Conservation (phyloP, 2,113 vertebrate genomes). For the Heptranchias perlo region DNA sequence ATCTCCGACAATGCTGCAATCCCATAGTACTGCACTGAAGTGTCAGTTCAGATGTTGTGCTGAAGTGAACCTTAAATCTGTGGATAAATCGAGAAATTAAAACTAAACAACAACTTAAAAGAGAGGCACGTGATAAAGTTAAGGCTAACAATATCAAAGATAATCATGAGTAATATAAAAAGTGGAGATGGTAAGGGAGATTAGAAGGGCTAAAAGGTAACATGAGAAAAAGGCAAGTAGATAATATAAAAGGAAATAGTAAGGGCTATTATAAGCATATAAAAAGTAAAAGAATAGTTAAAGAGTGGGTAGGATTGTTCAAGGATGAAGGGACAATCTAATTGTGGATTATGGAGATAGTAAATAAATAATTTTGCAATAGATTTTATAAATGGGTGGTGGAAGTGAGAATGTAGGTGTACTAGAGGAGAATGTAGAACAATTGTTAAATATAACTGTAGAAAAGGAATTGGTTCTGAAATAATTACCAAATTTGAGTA, state of each 20-base stretch:
- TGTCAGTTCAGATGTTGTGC: too few species aligned
- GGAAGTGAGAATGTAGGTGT: too few species aligned
- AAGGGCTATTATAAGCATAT: too few species aligned
- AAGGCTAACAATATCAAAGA: not conserved
- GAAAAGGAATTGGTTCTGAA: not conserved
- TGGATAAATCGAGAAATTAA: not conserved
- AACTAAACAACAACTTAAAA: not conserved
- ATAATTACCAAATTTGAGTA: not conserved
- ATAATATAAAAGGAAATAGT: too few species aligned
- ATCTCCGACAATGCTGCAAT: not conserved
- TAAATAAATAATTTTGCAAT: not conserved
- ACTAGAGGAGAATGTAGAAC: too few species aligned
- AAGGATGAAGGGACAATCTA: not conserved
- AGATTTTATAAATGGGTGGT: too few species aligned
- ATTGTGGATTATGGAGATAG: not conserved
- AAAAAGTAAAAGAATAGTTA: not conserved
- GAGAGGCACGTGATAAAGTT: not conserved
- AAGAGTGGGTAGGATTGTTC: not conserved
- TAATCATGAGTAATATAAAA: too few species aligned
- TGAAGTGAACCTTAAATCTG: not conserved
- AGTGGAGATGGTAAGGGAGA: not conserved
- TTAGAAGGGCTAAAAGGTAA: not conserved
- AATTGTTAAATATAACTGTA: too few species aligned
- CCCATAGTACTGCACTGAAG: not conserved
- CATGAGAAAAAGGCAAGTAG: too few species aligned